A percentile compares a stretch with the other conserved stretches of the same genome.
Evolutionary conservation across 2,888 invertebrate species (phyloP).

Genomic region (Didymodactylos carnosus): DNA sequence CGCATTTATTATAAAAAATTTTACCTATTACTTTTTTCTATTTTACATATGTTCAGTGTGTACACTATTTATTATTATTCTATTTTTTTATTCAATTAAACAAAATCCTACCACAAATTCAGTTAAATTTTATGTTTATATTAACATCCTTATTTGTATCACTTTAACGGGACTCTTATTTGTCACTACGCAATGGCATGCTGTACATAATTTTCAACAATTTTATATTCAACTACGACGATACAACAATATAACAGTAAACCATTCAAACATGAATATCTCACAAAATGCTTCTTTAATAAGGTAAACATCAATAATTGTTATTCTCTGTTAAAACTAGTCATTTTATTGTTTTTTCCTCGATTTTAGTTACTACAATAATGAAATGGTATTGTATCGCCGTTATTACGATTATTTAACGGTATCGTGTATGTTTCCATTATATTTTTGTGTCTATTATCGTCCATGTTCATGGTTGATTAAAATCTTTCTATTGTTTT

Average conservation of each 20-base stretch:
- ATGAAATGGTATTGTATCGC: background rate
- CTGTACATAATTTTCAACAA: background rate
- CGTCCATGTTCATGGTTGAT: background rate
- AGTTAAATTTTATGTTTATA: background rate
- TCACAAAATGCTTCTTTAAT: background rate
- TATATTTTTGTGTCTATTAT: background rate
- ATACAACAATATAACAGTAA: background rate
- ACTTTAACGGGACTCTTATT: background rate
- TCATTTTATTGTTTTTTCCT: background rate
- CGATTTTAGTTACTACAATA: too few species aligned
- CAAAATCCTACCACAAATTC: background rate
- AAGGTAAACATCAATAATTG: background rate
- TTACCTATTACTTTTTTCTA: background rate
- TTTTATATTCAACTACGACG: background rate
- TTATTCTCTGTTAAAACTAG: background rate
- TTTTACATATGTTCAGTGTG: background rate
- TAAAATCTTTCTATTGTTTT: background rate
- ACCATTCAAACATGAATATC: background rate
- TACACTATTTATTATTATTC: background rate
- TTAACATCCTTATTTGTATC: background rate
- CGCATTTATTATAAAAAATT: background rate
- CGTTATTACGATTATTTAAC: background rate
- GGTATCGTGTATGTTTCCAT: background rate
- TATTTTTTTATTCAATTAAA: background rate
- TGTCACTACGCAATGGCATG: background rate